phyloP scores from a whole-genome alignment of 2,888 invertebrate genomes.

The Cosmopolites sordidus region DNA sequence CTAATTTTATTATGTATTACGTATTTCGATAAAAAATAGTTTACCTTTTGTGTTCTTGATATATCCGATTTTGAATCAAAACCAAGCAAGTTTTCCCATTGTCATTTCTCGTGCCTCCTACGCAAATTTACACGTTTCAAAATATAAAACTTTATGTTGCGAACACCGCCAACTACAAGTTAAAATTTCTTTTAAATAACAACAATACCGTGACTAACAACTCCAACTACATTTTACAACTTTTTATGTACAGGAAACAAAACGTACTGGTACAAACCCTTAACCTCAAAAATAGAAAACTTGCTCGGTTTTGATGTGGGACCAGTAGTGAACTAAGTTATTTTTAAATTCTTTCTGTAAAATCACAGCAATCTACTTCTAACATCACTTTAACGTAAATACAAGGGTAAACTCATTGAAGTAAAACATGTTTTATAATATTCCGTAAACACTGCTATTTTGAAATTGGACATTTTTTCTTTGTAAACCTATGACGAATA shows the following conservation, averaged over 20 bases:
- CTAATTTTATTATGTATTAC: conserved; percentile 21
- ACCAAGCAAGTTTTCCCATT: conserved; percentile 9
- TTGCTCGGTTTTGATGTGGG: conserved; percentile 10
- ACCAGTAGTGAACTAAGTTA: conserved; percentile 1
- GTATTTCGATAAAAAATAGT: conserved; percentile 27
- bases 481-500: conserved; percentile 40
- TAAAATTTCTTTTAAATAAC: conserved; percentile 18
- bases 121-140: conserved; percentile 15
- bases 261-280: background rate
- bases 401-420: conserved; percentile 32
- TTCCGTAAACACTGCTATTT: conserved; percentile 45
- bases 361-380: conserved; percentile 28
- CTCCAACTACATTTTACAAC: conserved; percentile 12
- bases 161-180: conserved; percentile 10
- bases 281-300: conserved; percentile 6
- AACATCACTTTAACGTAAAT: conserved; percentile 24
- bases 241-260: conserved; percentile 6
- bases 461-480: conserved; percentile 31
- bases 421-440: conserved; percentile 37
- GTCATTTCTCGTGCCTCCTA: conserved; percentile 2
- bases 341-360: conserved; percentile 9
- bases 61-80: conserved; percentile 8
- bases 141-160: conserved; percentile 16
- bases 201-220: conserved; percentile 15
- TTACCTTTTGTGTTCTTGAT: conserved; percentile 14